Evolutionary conservation across 23 tunicate species (phyloP).

Genomic region (Clavelina lepadiformis): DNA sequence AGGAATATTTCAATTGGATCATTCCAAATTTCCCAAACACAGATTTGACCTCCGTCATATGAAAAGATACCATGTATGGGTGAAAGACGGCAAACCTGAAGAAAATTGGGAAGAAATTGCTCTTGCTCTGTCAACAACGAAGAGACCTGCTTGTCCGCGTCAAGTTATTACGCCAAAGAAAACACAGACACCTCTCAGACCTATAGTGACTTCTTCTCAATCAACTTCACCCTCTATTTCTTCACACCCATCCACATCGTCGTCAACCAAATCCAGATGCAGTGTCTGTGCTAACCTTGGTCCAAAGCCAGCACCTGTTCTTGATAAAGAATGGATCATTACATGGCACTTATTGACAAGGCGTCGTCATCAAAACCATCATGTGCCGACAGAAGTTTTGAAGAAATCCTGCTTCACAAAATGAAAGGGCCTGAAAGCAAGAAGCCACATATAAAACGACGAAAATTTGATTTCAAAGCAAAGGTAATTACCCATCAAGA

Average conservation of each 20-base stretch:
- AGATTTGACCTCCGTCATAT: not conserved
- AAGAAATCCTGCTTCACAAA: not conserved
- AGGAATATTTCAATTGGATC: conserved; percentile 1
- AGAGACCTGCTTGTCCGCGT: too few relatives aligned
- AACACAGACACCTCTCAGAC: too few relatives aligned
- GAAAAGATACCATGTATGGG: conserved; percentile 2
- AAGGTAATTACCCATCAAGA: not conserved
- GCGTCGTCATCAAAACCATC: conserved; percentile 3
- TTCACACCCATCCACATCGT: not conserved
- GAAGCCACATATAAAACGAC: too few relatives aligned
- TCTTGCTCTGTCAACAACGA: too few relatives aligned
- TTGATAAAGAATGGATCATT: not conserved
- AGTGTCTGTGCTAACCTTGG: not conserved
- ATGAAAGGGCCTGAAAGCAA: not conserved
- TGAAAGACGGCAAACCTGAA: not conserved
- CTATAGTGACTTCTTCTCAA: conserved; percentile 1
- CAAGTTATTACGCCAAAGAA: too few relatives aligned
- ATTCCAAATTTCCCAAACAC: not conserved
- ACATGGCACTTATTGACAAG: too few relatives aligned
- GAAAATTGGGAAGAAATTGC: not conserved
- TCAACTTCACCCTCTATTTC: not conserved
- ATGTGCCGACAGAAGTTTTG: not conserved
- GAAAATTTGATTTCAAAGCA: conserved; percentile 2
- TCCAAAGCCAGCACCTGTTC: conserved; percentile 2
- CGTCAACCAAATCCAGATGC: not conserved